These are phyloP conservation scores for Phania funesta DNA, from an alignment of 2,888 invertebrate species.

Conservation along the genomic window DNA sequence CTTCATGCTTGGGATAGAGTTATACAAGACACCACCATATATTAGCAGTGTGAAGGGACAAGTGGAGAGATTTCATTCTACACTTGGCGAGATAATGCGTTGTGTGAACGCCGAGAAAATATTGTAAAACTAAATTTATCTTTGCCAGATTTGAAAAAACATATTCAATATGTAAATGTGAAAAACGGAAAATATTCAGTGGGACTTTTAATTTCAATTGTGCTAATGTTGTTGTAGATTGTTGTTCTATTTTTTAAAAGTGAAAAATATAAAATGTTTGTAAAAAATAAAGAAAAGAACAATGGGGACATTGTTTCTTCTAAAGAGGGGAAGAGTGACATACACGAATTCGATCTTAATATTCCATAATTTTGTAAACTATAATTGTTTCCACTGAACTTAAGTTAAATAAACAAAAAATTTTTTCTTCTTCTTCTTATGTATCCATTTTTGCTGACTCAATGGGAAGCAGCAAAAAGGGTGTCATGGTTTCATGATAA, in stretches of 20 bases:
- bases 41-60: too few species aligned
- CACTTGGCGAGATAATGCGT: too few species aligned
- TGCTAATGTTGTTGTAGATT: not conserved
- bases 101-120: too few species aligned
- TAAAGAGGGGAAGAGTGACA: not conserved
- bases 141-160: not conserved
- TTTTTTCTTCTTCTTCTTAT: not conserved
- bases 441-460: not conserved
- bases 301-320: constrained; percentile 1
- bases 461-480: not conserved
- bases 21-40: too few species aligned
- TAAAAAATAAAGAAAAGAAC: constrained; percentile 3
- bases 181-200: not conserved
- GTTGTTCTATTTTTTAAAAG: not conserved
- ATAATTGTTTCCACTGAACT: not conserved
- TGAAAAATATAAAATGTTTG: not conserved
- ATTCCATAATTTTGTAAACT: not conserved
- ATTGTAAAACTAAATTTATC: not conserved
- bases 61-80: too few species aligned
- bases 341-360: not conserved
- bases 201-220: not conserved
- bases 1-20: too few species aligned
- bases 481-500: not conserved
- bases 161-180: not conserved
- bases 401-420: not conserved